Percentiles rank a stretch among this genome's conserved stretches.
Conservation (phyloP, 2,888 invertebrate genomes). For the Phytoseiulus persimilis region DNA sequence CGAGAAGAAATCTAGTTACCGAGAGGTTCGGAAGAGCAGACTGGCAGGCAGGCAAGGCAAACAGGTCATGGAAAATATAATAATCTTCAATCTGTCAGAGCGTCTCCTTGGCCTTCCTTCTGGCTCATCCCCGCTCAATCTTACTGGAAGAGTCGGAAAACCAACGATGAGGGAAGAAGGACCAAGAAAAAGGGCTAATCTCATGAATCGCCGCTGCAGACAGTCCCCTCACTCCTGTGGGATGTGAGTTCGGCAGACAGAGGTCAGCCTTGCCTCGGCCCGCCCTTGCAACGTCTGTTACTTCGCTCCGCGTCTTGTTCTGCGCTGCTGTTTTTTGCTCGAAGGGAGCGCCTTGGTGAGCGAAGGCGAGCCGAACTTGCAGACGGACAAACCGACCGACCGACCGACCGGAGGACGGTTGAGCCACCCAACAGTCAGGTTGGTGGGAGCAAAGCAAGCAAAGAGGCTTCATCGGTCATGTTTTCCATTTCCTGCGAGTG, state of each 20-base stretch:
- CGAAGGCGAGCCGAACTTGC: background rate
- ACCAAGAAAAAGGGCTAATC: background rate
- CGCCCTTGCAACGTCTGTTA: background rate
- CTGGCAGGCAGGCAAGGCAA: background rate
- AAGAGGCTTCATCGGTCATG: conserved; percentile 34
- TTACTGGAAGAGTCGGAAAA: background rate
- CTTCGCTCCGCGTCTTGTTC: background rate
- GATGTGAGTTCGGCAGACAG: background rate
- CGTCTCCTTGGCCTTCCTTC: background rate
- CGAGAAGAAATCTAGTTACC: background rate
- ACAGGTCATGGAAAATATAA: conserved; percentile 36
- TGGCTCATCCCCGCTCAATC: background rate
- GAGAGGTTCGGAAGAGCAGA: background rate
- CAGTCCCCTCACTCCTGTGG: background rate
- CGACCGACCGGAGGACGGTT: background rate
- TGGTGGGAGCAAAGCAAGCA: background rate
- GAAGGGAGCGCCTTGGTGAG: background rate
- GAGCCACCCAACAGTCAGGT: background rate
- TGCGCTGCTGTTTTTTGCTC: background rate
- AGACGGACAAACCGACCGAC: background rate
- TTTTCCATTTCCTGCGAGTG: conserved; percentile 31
- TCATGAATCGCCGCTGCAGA: conserved; percentile 10
- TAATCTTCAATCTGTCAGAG: conserved; percentile 27
- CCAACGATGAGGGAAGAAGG: no score
- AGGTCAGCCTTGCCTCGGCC: background rate